phyloP scores from a whole-genome alignment of 2,113 vertebrate species.

The Ceyx melanurus region DNA sequence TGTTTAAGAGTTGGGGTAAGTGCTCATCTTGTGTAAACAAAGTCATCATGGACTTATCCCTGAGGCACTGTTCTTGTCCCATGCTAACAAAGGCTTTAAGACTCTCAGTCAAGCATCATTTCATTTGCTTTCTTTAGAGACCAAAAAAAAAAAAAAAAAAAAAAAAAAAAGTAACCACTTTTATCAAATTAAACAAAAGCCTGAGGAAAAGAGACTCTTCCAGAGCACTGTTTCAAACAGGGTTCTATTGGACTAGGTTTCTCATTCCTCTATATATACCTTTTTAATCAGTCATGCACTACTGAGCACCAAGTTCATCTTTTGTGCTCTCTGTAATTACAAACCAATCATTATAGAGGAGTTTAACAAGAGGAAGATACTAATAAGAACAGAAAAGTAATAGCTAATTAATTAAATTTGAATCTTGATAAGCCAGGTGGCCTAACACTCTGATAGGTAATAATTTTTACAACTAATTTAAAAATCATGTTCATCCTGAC shows the following conservation, averaged over 20 bases:
- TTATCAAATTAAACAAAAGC: not conserved
- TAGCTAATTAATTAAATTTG: not conserved
- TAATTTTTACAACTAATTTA: not conserved
- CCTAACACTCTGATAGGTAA: not conserved
- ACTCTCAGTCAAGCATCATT: not conserved
- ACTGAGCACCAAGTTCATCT: not conserved
- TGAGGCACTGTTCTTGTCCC: not conserved
- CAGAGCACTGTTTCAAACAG: not conserved
- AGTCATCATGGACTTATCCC: not conserved
- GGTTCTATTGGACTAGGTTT: not conserved
- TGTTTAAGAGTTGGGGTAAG: not conserved
- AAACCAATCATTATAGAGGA: constrained; percentile 25
- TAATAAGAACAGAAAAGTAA: not conserved
- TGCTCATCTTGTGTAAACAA: not conserved
- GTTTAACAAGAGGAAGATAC: not conserved
- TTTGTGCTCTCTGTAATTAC: not conserved
- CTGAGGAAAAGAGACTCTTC: not conserved
- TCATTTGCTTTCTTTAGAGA: too few species aligned
- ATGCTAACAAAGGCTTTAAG: not conserved
- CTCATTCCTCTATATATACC: not conserved
- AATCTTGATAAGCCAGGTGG: not conserved
- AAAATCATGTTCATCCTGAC: not conserved
- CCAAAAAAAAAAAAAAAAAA: not conserved
- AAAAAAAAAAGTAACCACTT: not conserved
- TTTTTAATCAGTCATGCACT: not conserved